Base-by-base conservation (phyloP, 2,113 vertebrate species). In the Melospiza georgiana region DNA sequence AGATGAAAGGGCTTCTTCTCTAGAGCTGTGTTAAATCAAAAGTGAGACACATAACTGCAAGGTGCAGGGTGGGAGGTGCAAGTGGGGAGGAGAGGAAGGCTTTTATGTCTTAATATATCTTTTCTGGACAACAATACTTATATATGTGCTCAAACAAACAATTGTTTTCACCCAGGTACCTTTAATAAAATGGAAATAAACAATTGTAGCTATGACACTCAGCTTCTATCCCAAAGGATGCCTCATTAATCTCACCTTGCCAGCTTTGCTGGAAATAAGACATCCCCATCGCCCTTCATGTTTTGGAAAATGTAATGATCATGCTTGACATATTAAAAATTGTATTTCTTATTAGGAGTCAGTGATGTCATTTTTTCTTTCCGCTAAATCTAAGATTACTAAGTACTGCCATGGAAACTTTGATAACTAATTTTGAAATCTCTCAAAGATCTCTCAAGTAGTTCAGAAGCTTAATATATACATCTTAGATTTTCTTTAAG, bases 21-120 rank as follows among this genome's bases (percentile, higher is more conserved):
- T 43, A 48, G 28, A 84, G 6, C 5, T 82, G 5, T 33, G 8
- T 14, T 72, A 63, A 83, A 75, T 46, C 30, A 55, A 71, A 92
- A 84, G 12, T 12, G 17, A 85, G 49, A 44, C 41, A 68, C 2
- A 0, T 30, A 85, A 44, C 27, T 31, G 15, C 0, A 3, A 14
- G 16, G 2, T 21, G 23, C 2, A 9, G 7, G 5, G 14, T 17
- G 15, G 28, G 11, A 5, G 4, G 6, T 22, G 11, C 6, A 33
- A 73, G 39, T 1, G 1, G 12, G 25, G 21, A 46, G 33, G 33
- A 63, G 18, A 22, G 9, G 30, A 55, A 79, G 8, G 44, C 12
- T 73, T 74, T 74, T 59, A 16, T 67, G 12, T 33, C 28, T 41
- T 35, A 37, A 31, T 44, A 37, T 37, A n/a, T 49, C 12, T 48